Percentiles rank a stretch among this genome's conserved stretches.
phyloP scores from a whole-genome alignment of 2,888 invertebrate genomes.

The Athripsodes cinereus region DNA sequence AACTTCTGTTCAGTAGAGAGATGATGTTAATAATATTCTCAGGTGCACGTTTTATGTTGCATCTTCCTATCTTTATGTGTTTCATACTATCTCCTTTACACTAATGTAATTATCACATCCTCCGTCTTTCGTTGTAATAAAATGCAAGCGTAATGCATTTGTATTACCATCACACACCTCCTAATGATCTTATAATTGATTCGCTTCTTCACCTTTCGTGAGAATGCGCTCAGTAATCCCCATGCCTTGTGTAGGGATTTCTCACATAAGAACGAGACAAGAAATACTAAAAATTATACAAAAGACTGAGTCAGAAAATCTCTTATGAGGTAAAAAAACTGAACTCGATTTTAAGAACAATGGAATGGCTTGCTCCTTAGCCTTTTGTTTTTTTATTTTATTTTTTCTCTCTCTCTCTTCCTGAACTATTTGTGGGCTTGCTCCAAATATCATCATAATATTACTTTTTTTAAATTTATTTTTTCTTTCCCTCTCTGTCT shows the following conservation, averaged over 20 bases:
- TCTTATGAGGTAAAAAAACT: too few relatives aligned
- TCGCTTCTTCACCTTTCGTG: not conserved
- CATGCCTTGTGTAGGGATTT: too few relatives aligned
- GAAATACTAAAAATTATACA: too few relatives aligned
- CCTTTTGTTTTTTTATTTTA: too few relatives aligned
- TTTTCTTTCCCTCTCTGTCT: not conserved
- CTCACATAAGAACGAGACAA: too few relatives aligned
- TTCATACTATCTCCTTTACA: not conserved
- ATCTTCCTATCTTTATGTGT: not conserved
- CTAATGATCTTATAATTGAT: slow-evolving; percentile 2
- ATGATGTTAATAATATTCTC: not conserved
- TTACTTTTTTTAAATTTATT: not conserved
- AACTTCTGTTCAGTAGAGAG: not conserved
- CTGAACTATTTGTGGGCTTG: not conserved
- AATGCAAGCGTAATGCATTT: not conserved
- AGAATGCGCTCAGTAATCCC: not conserved
- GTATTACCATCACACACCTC: not conserved
- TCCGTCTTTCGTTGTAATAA: not conserved
- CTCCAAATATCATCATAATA: not conserved
- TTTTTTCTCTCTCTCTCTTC: too few relatives aligned
- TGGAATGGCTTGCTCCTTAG: too few relatives aligned
- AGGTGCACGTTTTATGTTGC: not conserved
- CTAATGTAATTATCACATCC: not conserved
- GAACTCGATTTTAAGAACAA: too few relatives aligned
- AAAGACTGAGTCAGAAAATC: too few relatives aligned